phyloP scores from a whole-genome alignment of 2,113 vertebrate genomes.

The Corvus hawaiiensis region DNA sequence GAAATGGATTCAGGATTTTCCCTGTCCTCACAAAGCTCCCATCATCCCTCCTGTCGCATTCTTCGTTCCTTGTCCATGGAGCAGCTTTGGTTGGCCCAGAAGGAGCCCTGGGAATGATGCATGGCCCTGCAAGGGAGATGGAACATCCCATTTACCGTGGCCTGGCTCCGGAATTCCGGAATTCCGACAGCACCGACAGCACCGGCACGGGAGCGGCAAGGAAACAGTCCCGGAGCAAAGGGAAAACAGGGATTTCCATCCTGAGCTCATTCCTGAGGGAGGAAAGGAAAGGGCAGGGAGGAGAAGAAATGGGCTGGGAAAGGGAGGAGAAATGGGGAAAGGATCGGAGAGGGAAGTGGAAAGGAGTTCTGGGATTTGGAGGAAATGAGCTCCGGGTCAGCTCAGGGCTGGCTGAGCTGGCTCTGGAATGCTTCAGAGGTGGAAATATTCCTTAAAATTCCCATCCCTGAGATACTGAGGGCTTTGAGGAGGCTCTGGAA shows the following conservation, averaged over 20 bases:
- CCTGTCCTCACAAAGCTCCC: background rate
- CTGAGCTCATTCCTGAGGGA: background rate
- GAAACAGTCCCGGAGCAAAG: background rate
- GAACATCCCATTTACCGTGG: background rate
- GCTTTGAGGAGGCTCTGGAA: background rate
- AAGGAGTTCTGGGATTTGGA: background rate
- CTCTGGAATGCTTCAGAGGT: background rate
- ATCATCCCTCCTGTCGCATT: background rate
- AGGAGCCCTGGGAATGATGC: background rate
- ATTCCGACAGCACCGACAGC: background rate
- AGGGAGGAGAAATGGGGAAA: background rate
- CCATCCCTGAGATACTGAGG: background rate
- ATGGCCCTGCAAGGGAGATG: background rate
- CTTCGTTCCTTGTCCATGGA: background rate
- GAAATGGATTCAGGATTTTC: background rate
- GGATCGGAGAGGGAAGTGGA: background rate
- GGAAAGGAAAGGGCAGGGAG: background rate
- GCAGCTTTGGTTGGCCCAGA: background rate
- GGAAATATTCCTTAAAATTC: background rate
- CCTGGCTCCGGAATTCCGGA: background rate
- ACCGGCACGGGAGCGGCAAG: background rate
- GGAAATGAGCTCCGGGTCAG: background rate
- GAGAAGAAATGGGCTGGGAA: background rate
- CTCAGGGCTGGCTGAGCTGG: background rate
- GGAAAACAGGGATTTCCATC: background rate